These are phyloP conservation scores for Apogon hyalosoma DNA, from an alignment of 2,797 vertebrate genomes.

Conservation along the genomic window DNA sequence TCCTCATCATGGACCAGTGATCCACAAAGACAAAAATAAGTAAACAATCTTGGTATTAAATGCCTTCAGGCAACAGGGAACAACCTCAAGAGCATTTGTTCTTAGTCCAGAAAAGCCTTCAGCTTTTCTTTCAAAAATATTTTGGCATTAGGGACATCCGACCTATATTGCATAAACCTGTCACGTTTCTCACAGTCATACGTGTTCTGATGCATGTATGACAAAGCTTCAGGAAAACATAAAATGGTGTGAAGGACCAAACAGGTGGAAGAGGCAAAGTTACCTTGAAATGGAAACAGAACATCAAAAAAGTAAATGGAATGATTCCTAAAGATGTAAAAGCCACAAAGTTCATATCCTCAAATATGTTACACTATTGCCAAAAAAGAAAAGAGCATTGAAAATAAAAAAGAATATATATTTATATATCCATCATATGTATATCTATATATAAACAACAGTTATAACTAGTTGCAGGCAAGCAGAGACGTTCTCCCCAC, in stretches of 20 bases:
- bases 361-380: constrained; percentile 81
- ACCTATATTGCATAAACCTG: constrained; percentile 61
- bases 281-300: constrained; percentile 47
- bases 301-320: constrained; percentile 66
- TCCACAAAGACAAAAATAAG: constrained; percentile 56
- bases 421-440: constrained; percentile 81
- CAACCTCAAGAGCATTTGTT: constrained; percentile 40
- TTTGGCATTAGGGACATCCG: constrained; percentile 64
- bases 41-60: constrained; percentile 78
- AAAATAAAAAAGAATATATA: constrained; percentile 83
- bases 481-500: constrained; percentile 72
- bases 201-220: constrained; percentile 52
- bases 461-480: constrained; percentile 83
- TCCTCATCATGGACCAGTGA: constrained; percentile 33
- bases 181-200: constrained; percentile 32
- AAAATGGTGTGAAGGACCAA: constrained; percentile 35
- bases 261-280: constrained; percentile 26
- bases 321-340: constrained; percentile 75
- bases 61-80: constrained; percentile 56
- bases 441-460: constrained; percentile 86
- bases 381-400: constrained; percentile 68
- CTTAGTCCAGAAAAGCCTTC: constrained; percentile 51
- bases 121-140: constrained; percentile 46
- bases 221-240: constrained; percentile 45
- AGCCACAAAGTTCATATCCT: constrained; percentile 71